Conservation (phyloP, 2,113 vertebrate species). For the Speoplatyrhinus poulsoni region DNA sequence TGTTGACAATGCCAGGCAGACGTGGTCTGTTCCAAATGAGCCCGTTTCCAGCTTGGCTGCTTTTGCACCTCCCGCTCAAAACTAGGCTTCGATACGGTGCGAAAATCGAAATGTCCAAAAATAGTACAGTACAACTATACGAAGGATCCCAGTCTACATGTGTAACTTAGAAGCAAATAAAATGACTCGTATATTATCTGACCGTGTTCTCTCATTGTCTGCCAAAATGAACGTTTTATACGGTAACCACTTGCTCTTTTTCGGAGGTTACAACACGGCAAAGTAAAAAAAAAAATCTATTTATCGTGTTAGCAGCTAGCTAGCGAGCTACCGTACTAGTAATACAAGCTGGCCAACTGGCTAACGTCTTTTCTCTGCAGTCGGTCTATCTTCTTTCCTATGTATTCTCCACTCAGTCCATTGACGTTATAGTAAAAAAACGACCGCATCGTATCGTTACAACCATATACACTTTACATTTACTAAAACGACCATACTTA, state of each 20-base stretch:
- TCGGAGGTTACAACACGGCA: slow-evolving; percentile 50
- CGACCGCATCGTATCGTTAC: slow-evolving; percentile 8
- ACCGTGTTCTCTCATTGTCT: background rate
- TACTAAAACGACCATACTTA: background rate
- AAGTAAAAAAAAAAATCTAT: slow-evolving; percentile 52
- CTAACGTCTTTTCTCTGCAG: slow-evolving; percentile 64
- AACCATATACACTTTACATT: slow-evolving; percentile 44
- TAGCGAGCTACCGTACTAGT: slow-evolving; percentile 46
- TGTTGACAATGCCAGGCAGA: slow-evolving; percentile 65
- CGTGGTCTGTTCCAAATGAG: slow-evolving; percentile 30
- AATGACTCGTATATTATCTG: background rate
- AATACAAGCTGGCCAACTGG: slow-evolving; percentile 60
- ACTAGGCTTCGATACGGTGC: slow-evolving; percentile 40
- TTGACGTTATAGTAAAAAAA: slow-evolving; percentile 14
- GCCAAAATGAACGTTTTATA: slow-evolving; percentile 33
- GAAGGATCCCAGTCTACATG: background rate
- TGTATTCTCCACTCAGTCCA: slow-evolving; percentile 15
- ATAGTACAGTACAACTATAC: slow-evolving; percentile 39
- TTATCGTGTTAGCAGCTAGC: slow-evolving; percentile 57
- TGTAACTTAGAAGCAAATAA: background rate
- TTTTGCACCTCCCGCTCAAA: slow-evolving; percentile 82
- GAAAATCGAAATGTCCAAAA: slow-evolving; percentile 63
- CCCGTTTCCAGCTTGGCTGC: slow-evolving; percentile 56
- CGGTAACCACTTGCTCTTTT: slow-evolving; percentile 14
- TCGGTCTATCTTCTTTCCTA: slow-evolving; percentile 36